phyloP scores from a whole-genome alignment of 2,797 vertebrate genomes.

The Phoebastria nigripes region DNA sequence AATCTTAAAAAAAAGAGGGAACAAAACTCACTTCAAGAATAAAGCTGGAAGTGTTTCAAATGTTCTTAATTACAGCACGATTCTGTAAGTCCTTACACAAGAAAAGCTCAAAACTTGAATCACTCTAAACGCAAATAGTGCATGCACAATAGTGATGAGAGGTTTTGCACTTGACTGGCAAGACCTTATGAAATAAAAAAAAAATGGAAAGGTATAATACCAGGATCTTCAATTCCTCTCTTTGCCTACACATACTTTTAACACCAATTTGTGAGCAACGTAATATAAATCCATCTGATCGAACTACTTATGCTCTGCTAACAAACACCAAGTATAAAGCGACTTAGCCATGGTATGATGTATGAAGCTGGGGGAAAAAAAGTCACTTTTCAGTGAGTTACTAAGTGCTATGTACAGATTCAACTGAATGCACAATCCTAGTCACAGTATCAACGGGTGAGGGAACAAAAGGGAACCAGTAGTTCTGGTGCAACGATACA shows the following conservation, averaged over 20 bases:
- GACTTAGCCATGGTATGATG: background rate
- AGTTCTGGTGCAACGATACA: background rate
- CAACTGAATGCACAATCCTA: background rate
- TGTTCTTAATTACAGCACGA: background rate
- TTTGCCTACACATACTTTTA: background rate
- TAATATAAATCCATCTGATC: background rate
- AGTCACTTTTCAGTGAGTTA: background rate
- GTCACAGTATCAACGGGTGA: background rate
- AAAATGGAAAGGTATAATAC: background rate
- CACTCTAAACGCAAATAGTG: background rate
- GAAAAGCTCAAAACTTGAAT: background rate
- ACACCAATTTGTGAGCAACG: background rate
- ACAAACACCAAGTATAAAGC: background rate
- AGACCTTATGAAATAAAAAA: background rate
- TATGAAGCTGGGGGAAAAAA: background rate
- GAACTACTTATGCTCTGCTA: background rate
- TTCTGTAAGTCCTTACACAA: background rate
- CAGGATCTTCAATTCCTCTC: background rate
- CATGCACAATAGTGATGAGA: background rate
- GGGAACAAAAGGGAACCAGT: background rate
- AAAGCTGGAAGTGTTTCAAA: background rate
- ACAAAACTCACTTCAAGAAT: background rate
- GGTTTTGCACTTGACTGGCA: background rate
- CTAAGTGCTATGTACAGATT: background rate
- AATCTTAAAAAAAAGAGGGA: background rate